Evolutionary conservation across 2,113 vertebrate genomes (phyloP).

Genomic region (Perca schrenkii): DNA sequence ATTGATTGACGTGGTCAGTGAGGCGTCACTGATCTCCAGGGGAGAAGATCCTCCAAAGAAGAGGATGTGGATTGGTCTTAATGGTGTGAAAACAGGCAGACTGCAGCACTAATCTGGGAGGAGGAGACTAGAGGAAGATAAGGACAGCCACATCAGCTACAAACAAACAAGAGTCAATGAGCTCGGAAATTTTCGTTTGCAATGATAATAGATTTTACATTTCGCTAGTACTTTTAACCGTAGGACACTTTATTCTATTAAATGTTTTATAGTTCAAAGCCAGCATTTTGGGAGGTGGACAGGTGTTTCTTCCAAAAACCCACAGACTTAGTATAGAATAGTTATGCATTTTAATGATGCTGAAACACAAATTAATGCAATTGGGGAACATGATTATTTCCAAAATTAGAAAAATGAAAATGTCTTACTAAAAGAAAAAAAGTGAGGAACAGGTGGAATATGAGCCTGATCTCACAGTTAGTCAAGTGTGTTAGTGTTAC

Average conservation of each 20-base stretch:
- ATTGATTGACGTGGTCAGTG: constrained; percentile 86
- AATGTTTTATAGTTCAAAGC: background rate
- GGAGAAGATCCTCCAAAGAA: constrained; percentile 52
- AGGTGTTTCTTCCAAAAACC: background rate
- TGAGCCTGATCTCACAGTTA: constrained; percentile 30
- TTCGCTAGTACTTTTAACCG: background rate
- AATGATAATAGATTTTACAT: background rate
- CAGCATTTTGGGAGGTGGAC: background rate
- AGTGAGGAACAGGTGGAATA: constrained; percentile 39
- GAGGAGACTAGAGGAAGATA: constrained; percentile 39
- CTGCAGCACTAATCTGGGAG: constrained; percentile 65
- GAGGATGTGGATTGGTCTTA: constrained; percentile 72
- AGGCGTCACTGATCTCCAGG: constrained; percentile 83
- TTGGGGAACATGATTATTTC: background rate
- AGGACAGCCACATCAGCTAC: constrained; percentile 44
- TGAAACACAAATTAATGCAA: background rate
- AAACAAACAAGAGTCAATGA: constrained; percentile 46
- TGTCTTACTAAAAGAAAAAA: background rate
- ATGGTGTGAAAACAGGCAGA: constrained; percentile 69
- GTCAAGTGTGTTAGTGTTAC: constrained; percentile 59
- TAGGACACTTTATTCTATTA: background rate
- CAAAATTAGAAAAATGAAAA: background rate
- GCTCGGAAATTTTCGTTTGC: constrained; percentile 17
- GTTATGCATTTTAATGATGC: background rate
- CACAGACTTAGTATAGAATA: too few species aligned